Base-by-base conservation (phyloP, 2,888 invertebrate genomes). In the Plagodis pulveraria region DNA sequence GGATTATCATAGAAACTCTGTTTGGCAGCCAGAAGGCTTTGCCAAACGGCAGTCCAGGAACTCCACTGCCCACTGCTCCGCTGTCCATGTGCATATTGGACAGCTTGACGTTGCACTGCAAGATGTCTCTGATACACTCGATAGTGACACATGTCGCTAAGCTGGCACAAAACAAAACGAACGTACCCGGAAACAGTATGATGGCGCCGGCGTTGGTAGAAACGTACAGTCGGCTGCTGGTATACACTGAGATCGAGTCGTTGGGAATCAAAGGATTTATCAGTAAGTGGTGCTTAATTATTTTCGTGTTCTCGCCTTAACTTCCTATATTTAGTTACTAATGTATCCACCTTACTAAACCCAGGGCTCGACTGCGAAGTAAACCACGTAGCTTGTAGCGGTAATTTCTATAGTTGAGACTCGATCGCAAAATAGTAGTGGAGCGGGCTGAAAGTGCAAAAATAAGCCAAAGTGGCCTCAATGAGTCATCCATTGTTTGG, bases 221-320 rank as follows among this genome's bases (percentile, higher is more conserved):
- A 89, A 99, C 99, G 0, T 99, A 99, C 89, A 97, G 98, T 59
- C 94, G 99, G 51, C 90, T 99, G 11, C 88, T 99, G 52, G 98
- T 99, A 0, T 99, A 99, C 78, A 98, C 98, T 7, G 99, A 99
- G 93, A 99, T 99, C 55, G 99, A 99, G 85, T 98, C 98, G 11
- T 93, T 99, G 50, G 99, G 99, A 36, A 98, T 99, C 64, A 99
- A 99, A 90, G 98, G 98, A 53, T 99, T 99, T 83, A 96, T 99
- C 71, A 96, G 98, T 96, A 86, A 94, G 95, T 93, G 62, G 50
- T 12, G 35, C 6, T 9, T 51, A 41, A 41, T 42, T 36, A 36
- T 36, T 7, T 40, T 40, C 46, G 10, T 44, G 11, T 34, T 10
- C 57, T 51, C 42, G 7, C 9, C 22, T 0, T 33, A 33, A 2